A percentile compares a stretch with the other conserved stretches of the same genome.
Evolutionary conservation across 2,797 vertebrate species (phyloP).

Genomic region (Helicolenus hilgendorfi): DNA sequence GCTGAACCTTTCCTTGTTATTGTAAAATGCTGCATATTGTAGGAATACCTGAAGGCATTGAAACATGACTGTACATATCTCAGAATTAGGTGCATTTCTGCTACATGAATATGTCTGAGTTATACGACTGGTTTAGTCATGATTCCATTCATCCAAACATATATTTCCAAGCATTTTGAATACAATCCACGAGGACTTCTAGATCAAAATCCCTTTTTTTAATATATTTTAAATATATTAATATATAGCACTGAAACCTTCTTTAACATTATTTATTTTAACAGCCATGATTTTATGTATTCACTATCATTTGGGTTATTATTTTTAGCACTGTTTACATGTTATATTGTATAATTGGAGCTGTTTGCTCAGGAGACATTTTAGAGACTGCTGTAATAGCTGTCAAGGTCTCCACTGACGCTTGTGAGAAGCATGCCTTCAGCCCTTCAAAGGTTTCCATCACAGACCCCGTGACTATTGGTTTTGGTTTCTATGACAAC

Average conservation of each 20-base stretch:
- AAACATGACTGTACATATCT: background rate
- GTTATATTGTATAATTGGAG: background rate
- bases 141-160: background rate
- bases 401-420: conserved; percentile 73
- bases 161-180: background rate
- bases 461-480: conserved; percentile 84
- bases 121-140: background rate
- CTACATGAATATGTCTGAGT: too few relatives aligned
- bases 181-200: background rate
- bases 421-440: conserved; percentile 64
- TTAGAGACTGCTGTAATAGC: conserved; percentile 43
- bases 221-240: background rate
- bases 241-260: background rate
- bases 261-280: background rate
- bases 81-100: background rate
- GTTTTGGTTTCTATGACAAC: conserved; percentile 92
- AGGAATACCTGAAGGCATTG: background rate
- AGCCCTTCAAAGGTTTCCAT: conserved; percentile 83
- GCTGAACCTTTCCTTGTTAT: background rate
- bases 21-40: background rate
- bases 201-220: background rate
- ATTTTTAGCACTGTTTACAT: background rate
- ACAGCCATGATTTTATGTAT: background rate
- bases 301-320: background rate
- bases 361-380: background rate